A percentile compares a stretch with the other conserved stretches of the same genome.
Conservation (phyloP, 2,113 vertebrate genomes). For the Piliocolobus tephrosceles region DNA sequence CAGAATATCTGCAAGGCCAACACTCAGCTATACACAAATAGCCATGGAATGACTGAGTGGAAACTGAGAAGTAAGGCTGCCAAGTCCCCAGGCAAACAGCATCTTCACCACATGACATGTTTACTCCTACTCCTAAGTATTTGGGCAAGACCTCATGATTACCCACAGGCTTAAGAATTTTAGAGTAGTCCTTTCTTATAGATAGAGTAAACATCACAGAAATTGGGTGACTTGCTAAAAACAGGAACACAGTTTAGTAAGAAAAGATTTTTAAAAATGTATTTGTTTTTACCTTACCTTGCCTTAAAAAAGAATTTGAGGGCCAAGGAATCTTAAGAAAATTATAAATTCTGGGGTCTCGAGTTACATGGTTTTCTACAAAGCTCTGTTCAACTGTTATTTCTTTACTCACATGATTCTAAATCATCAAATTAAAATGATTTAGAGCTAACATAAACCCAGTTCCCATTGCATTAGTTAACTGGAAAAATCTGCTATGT, state of each 20-base stretch:
- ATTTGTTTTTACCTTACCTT: background rate
- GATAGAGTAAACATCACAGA: background rate
- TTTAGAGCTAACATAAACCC: background rate
- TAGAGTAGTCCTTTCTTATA: background rate
- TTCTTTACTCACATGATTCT: background rate
- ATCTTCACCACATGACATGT: background rate
- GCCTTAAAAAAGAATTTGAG: background rate
- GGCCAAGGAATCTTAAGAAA: background rate
- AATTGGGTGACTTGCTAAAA: background rate
- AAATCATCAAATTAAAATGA: constrained; percentile 52
- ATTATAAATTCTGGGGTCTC: background rate
- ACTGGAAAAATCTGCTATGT: constrained; percentile 21
- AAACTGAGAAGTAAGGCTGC: background rate
- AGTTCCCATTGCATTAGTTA: background rate
- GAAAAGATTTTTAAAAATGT: background rate
- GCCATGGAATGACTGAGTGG: background rate
- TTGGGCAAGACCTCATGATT: background rate
- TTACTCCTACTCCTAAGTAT: background rate
- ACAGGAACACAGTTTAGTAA: background rate
- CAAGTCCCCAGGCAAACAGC: background rate
- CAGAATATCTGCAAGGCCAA: background rate
- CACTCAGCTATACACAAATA: background rate
- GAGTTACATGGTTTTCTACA: background rate
- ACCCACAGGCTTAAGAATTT: background rate
- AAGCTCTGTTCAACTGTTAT: background rate